Evolutionary conservation across 2,113 vertebrate species (phyloP).

Genomic region (Epinephelus cyanopodus): DNA sequence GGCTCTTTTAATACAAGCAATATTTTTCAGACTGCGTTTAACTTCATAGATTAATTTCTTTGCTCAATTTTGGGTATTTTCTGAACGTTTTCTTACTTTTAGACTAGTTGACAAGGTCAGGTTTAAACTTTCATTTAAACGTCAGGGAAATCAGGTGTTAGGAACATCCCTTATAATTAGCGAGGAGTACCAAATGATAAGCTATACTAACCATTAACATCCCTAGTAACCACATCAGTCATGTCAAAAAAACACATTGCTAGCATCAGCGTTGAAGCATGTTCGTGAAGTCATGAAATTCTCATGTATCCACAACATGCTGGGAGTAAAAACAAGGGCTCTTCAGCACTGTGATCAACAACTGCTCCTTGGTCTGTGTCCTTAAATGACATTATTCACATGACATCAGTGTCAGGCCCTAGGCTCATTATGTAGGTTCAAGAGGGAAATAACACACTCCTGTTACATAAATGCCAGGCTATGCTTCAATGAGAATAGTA

Average conservation of each 20-base stretch:
- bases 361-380: neutral
- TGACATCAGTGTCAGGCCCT: slow-evolving; percentile 2
- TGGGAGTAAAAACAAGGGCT: neutral
- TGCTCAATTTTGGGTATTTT: too few species aligned
- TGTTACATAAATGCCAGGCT: slow-evolving; percentile 29
- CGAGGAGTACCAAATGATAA: too few species aligned
- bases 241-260: too few species aligned
- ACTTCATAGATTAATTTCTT: too few species aligned
- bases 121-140: too few species aligned
- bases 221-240: neutral
- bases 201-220: neutral
- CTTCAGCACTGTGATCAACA: slow-evolving; percentile 33
- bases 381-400: slow-evolving; percentile 18
- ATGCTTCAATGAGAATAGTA: slow-evolving; percentile 50
- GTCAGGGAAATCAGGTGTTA: too few species aligned
- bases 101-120: too few species aligned
- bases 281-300: neutral
- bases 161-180: too few species aligned
- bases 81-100: too few species aligned
- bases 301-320: neutral
- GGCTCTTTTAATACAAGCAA: too few species aligned
- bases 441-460: slow-evolving; percentile 38
- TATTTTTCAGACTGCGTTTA: too few species aligned
- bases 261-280: neutral
- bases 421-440: slow-evolving; percentile 31